A percentile compares a stretch with the other conserved stretches of the same genome.
Conservation (phyloP, 2,888 invertebrate species). For the Pollenia angustigena region DNA sequence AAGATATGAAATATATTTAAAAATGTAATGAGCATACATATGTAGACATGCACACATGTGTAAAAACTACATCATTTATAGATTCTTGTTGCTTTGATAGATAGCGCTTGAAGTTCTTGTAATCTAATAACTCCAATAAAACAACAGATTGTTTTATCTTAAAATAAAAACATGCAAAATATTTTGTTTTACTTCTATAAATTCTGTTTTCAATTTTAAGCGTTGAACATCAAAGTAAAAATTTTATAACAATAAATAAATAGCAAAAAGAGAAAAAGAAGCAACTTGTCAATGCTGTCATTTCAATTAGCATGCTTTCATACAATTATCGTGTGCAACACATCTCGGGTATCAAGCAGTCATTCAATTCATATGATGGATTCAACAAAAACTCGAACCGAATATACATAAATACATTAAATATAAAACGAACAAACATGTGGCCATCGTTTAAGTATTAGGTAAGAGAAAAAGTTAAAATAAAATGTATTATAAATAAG, state of each 20-base stretch:
- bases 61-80: too few relatives aligned
- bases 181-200: constrained; percentile 14
- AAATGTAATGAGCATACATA: too few relatives aligned
- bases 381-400: constrained; percentile 1
- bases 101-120: not conserved
- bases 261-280: constrained; percentile 28
- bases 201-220: constrained; percentile 45
- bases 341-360: constrained; percentile 59
- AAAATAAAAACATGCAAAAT: constrained; percentile 4
- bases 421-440: constrained; percentile 40
- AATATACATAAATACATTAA: constrained; percentile 5
- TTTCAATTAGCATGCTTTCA: constrained; percentile 71
- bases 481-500: too few relatives aligned
- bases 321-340: constrained; percentile 67
- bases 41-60: too few relatives aligned
- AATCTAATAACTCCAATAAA: constrained; percentile 15
- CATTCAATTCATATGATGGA: constrained; percentile 62
- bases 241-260: constrained; percentile 55
- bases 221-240: constrained; percentile 61
- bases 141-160: constrained; percentile 35
- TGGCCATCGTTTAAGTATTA: constrained; percentile 39
- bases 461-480: not conserved
- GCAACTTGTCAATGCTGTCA: constrained; percentile 72
- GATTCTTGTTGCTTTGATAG: not conserved
- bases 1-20: too few relatives aligned